Conservation (phyloP, 2,888 invertebrate genomes). For the Eupithecia insigniata region DNA sequence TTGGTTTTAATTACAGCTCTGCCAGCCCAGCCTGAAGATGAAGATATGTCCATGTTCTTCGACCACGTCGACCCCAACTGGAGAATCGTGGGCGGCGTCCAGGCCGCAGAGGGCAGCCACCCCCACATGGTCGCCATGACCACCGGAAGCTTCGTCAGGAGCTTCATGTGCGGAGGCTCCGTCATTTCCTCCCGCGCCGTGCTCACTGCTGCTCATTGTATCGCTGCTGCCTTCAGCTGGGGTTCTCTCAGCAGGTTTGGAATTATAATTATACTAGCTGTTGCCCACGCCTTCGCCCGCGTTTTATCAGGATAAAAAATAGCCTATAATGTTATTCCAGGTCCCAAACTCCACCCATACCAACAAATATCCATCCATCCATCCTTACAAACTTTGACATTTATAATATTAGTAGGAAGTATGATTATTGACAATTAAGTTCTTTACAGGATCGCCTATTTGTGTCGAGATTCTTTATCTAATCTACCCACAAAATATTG, state of each 20-base stretch:
- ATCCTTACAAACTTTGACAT: too few relatives aligned
- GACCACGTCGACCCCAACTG: slow-evolving; percentile 52
- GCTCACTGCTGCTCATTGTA: slow-evolving; percentile 72
- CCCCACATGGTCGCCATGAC: slow-evolving; percentile 66
- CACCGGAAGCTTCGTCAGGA: slow-evolving; percentile 53
- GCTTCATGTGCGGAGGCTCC: slow-evolving; percentile 66
- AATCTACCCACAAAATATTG: neutral
- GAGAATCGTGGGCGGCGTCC: slow-evolving; percentile 66
- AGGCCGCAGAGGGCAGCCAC: slow-evolving; percentile 56
- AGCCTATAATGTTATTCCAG: too few relatives aligned
- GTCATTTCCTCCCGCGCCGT: slow-evolving; percentile 54
- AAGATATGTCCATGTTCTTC: slow-evolving; percentile 59
- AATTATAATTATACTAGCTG: neutral
- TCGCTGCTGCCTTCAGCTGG: slow-evolving; percentile 52
- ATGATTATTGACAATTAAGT: too few relatives aligned
- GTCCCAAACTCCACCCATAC: too few relatives aligned
- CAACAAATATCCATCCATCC: too few relatives aligned
- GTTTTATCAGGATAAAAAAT: too few relatives aligned
- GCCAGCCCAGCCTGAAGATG: slow-evolving; percentile 53
- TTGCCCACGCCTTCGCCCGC: too few relatives aligned
- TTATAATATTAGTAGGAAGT: too few relatives aligned
- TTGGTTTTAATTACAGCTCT: slow-evolving; percentile 52
- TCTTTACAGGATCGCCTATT: neutral
- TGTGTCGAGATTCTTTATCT: neutral
- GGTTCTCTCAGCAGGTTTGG: slow-evolving; percentile 51